Evolutionary conservation across 2,113 vertebrate species (phyloP).

Genomic region (Monopterus albus): DNA sequence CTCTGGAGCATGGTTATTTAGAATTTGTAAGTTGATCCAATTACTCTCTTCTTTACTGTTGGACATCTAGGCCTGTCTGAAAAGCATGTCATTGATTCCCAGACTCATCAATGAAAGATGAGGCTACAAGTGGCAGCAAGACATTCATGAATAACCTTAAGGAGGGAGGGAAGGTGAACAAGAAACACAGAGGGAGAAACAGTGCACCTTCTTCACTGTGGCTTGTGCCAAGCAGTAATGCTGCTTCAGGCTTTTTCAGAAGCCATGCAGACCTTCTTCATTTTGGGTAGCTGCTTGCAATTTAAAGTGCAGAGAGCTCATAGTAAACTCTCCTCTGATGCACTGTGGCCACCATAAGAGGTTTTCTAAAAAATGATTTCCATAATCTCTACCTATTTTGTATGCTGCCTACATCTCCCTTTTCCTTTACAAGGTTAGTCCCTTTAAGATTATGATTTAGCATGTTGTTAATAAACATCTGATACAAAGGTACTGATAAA

Average conservation of each 20-base stretch:
- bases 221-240: no score
- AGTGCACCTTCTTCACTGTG: slow-evolving; percentile 41
- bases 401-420: slow-evolving; percentile 26
- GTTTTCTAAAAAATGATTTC: slow-evolving; percentile 21
- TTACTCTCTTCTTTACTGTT: slow-evolving; percentile 8
- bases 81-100: slow-evolving; percentile 42
- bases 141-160: slow-evolving; percentile 35
- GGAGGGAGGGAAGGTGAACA: slow-evolving; percentile 1
- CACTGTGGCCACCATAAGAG: slow-evolving; percentile 9
- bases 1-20: neutral
- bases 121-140: slow-evolving; percentile 40
- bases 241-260: slow-evolving; percentile 40
- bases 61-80: slow-evolving; percentile 18
- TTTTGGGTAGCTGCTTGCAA: slow-evolving; percentile 4
- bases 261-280: slow-evolving; percentile 10
- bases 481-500: slow-evolving; percentile 52
- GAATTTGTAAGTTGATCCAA: slow-evolving; percentile 15
- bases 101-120: slow-evolving; percentile 41
- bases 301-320: slow-evolving; percentile 28
- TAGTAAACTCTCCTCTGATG: slow-evolving; percentile 36
- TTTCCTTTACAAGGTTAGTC: slow-evolving; percentile 66
- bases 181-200: slow-evolving; percentile 11
- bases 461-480: slow-evolving; percentile 27
- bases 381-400: slow-evolving; percentile 27
- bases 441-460: slow-evolving; percentile 46